These are phyloP conservation scores for Parapristionchus giblindavisi DNA, from an alignment of 2,888 invertebrate genomes.

Conservation along the genomic window DNA sequence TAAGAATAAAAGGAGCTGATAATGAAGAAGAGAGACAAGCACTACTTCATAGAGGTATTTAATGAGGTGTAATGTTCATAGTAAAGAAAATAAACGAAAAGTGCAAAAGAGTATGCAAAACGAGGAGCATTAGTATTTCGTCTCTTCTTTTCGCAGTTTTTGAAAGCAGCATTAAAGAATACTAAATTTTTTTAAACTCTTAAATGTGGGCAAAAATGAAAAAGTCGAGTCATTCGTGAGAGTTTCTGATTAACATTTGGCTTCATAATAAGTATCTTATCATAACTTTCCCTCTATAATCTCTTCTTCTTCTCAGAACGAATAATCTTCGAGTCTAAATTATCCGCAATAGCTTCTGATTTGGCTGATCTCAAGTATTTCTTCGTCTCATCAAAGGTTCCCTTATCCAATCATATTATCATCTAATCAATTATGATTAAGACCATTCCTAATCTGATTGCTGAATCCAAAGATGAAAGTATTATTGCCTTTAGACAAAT, in stretches of 20 bases:
- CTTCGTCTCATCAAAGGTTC: conserved; percentile 33
- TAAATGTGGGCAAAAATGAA: not conserved
- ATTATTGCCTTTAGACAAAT: conserved; percentile 23
- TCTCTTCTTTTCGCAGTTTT: no score
- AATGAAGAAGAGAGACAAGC: not conserved
- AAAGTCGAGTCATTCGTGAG: not conserved
- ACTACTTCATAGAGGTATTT: not conserved
- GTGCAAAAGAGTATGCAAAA: not conserved
- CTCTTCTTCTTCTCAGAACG: conserved; percentile 16
- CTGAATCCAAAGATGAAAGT: not conserved
- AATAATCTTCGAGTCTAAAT: conserved; percentile 32
- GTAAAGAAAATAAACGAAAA: no score
- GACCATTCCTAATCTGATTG: conserved; percentile 25
- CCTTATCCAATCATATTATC: not conserved
- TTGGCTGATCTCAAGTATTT: conserved; percentile 19
- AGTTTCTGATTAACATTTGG: not conserved
- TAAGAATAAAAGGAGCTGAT: not conserved
- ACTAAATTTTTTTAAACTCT: not conserved
- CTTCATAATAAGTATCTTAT: not conserved
- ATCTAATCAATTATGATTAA: not conserved
- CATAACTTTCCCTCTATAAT: not conserved
- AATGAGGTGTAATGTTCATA: not conserved
- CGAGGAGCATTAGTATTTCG: conserved; percentile 18
- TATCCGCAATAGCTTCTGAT: not conserved
- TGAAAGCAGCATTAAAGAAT: not conserved